A percentile compares a stretch with the other conserved stretches of the same genome.
Conservation (phyloP, 2,797 vertebrate genomes). For the Ctenopoma kingsleyae region DNA sequence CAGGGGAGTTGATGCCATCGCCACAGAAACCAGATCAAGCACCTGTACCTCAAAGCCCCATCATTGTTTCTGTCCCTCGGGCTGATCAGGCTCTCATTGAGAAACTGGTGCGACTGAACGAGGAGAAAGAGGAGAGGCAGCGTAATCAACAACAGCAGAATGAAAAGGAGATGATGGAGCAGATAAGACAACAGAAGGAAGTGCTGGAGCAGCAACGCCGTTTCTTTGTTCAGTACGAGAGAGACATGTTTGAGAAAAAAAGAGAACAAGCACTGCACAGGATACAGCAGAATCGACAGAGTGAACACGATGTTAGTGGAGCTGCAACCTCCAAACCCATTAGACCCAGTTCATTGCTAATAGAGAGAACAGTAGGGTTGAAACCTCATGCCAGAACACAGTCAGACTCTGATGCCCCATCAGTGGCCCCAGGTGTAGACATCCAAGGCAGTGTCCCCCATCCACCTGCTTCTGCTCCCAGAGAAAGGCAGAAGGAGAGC, state of each 20-base stretch:
- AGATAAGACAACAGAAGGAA: constrained; percentile 91
- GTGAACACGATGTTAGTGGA: constrained; percentile 11
- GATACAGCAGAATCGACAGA: constrained; percentile 83
- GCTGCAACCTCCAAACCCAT: constrained; percentile 47
- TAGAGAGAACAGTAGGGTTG: constrained; percentile 64
- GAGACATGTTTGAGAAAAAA: constrained; percentile 87
- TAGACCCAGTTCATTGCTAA: constrained; percentile 83
- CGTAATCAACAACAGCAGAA: constrained; percentile 91
- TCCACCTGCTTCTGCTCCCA: constrained; percentile 66
- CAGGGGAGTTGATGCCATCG: constrained; percentile 36
- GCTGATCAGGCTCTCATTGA: constrained; percentile 70
- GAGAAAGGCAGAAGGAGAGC: constrained; percentile 76
- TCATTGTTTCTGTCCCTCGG: constrained; percentile 20
- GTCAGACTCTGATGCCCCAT: constrained; percentile 67
- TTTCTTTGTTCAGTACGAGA: constrained; percentile 84
- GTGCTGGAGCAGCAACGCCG: constrained; percentile 89
- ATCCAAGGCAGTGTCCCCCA: constrained; percentile 41
- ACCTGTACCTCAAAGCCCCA: constrained; percentile 10
- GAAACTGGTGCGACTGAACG: constrained; percentile 90
- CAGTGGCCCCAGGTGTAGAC: constrained; percentile 11
- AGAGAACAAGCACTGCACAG: constrained; percentile 84
- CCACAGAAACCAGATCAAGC: constrained; percentile 31
- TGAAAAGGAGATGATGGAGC: constrained; percentile 95
- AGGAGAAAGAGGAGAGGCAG: constrained; percentile 91
- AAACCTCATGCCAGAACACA: constrained; percentile 69